Base-by-base conservation (phyloP, 2,113 vertebrate genomes). In the Sphaerodactylus townsendi region DNA sequence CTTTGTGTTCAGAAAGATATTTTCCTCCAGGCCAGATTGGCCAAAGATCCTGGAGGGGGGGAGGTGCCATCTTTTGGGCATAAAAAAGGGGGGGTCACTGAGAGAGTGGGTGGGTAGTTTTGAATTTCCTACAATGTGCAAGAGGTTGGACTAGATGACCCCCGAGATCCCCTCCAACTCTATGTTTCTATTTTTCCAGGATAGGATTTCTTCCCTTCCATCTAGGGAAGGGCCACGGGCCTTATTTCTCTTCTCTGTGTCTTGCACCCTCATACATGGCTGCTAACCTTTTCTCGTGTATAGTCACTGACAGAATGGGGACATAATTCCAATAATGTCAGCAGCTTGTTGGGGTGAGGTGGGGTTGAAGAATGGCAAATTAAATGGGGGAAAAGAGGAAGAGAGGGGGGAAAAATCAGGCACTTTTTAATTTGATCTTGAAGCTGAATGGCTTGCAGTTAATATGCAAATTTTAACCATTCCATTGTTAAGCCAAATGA, bases 231-330 rank as follows among this genome's bases (percentile, higher is more conserved):
- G 11, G 53, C 28, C 9, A 39, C 30, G 35, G 30, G 8, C 14
- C 6, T 79, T 17, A 6, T 23, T 30, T 33, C 62, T 8, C 13
- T 1, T 7, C 41, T 21, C 77, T 5, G 11, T 41, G 59, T 53
- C 75, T 62, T 4, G 35, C 35, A 14, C 17, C 6, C 39, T 65
- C 17, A 30, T 1, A 5, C 23, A 14, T 17, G 11, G 71, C 39
- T 53, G 72, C 81, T 84, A 79, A 84, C 81, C 84, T 84, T 91
- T 72, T 86, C 87, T 65, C 33, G 78, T 92, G 87, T 86, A 70
- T 70, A 50, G 13, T 71, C 78, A 79, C 59, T 95, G 94, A 95
- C 94, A 94, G 94, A 95, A 95, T 95, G 94, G 87, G 94, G 94
- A 91, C 94, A 93, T 84, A 90, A 88, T 84, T 88, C 85, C 86